Percentiles rank a stretch among this genome's conserved stretches.
Conservation (phyloP, 2,113 vertebrate species). For the Xyrauchen texanus region DNA sequence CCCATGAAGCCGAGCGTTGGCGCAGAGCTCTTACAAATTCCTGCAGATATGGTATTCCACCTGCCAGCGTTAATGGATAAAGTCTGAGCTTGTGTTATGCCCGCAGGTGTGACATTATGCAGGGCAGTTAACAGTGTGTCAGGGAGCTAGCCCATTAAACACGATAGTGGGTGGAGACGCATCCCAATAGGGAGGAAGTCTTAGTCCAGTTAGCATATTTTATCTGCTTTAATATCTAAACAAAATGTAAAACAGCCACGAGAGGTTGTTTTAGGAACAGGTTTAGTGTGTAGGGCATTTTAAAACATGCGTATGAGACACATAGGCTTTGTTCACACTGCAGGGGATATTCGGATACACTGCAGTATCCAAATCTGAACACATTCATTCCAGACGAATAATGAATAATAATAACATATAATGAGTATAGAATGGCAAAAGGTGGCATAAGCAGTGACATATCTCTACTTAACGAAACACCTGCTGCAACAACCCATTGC, state of each 20-base stretch:
- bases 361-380: too few species aligned
- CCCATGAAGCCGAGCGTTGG: not conserved
- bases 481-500: too few species aligned
- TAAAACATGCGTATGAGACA: not conserved
- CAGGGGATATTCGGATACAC: too few species aligned
- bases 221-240: not conserved
- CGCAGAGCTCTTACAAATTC: constrained; percentile 9
- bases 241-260: constrained; percentile 13
- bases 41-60: constrained; percentile 28
- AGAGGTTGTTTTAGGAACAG: constrained; percentile 1
- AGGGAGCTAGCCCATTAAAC: constrained; percentile 36
- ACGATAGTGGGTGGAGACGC: not conserved
- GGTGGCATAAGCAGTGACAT: too few species aligned
- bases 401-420: too few species aligned
- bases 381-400: too few species aligned
- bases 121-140: constrained; percentile 22
- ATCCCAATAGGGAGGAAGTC: constrained; percentile 1
- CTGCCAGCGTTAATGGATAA: constrained; percentile 17
- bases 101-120: constrained; percentile 42
- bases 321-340: too few species aligned
- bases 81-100: constrained; percentile 38
- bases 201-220: constrained; percentile 17
- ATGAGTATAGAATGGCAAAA: too few species aligned
- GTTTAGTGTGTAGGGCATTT: not conserved
- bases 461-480: too few species aligned